Base-by-base conservation (phyloP, 1,140 invertebrate species). In the Drosophila triauraria region DNA sequence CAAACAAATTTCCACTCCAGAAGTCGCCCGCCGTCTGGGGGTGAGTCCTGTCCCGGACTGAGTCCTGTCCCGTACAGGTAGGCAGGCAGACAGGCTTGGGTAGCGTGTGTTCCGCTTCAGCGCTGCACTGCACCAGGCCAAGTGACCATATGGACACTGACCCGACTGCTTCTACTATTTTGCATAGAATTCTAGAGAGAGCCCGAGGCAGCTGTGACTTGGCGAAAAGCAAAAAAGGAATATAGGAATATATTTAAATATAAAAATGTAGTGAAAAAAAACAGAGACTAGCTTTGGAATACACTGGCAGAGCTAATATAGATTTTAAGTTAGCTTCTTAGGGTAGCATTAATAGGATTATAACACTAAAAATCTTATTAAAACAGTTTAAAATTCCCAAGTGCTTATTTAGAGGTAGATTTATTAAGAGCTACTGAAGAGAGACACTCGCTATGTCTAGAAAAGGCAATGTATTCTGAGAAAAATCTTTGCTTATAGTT, bases 1-100 rank as follows among this genome's bases (percentile, higher is more conserved):
- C 83, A 87, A 87, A 80, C 83, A 80, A 79, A 75, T 68, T 78
- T 59, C 65, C 69, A 86, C 56, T 80, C 61, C 58, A 71, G 8
- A 62, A 44, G 58, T 63, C 63, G 47, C 27, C 20, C 27, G 46
- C 25, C 12, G 20, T 40, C 30, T 32, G 53, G 42, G 42, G 57
- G 76, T 79, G 54, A 50, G 42, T 47, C 27, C 25, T 12, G 17
- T 17, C 10, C 50, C 12, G 15, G n/a, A 0, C 15, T 48, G 3
- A n/a, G n/a, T 51, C 27, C 27, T 32, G n/a, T 23, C 32, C 51
- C 23, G 74, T 57, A 44, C 51, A 27, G 17, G 32, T 38, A 44
- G 57, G 57, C 4, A 48, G 57, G 27, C 32, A 58, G 42, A 13
- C 20, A 56, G 30, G 35, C 20, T 40, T 48, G 69, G 46, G n/a